Evolutionary conservation across 1,140 invertebrate species (phyloP), one percentile per base, ranked within the genome.

Genomic region (Patella vulgata): DNA sequence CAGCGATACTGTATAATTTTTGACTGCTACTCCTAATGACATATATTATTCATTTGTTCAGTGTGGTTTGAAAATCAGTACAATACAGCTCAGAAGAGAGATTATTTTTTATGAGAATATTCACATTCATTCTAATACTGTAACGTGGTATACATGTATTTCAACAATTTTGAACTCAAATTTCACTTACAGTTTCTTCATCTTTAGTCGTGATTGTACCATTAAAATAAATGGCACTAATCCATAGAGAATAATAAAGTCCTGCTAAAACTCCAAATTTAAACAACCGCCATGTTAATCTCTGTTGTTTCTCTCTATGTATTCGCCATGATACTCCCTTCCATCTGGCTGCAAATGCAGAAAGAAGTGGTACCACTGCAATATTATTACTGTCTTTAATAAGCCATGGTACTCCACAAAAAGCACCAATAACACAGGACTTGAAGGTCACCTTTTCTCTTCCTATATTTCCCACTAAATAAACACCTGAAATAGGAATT

Each of bases 401-500:
- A 90, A 86, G 68, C 88, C 89, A 82, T 89, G 92, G 75, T 25
- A 73, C 17, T 1, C 87, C 83, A 0, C 88, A 43, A 67, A 91
- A 91, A 0, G 94, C 90, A 1, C 88, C 89, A 1, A 90, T 31
- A 0, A 96, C 76, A 0, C 93, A 86, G 71, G 87, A 85, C 85
- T 88, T 89, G 19, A 93, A 84, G 0, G 59, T 54, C 21, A 85
- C 83, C 79, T 95, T 83, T 78, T 95, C 90, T 46, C 89, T 86
- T 0, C 95, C 94, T 74, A 97, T 91, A 78, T 97, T 97, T 14
- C 93, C 94, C 12, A 97, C 91, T 1, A 89, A 84, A 90, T 94
- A 93, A 0, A 96, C 91, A 76, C 93, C 94, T 94, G 75, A 79
- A 83, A 63, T 36, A 36, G 33, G 14, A 36, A 36, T 36, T n/a